Percentiles rank a stretch among this genome's conserved stretches.
These are phyloP conservation scores for Alectura lathami DNA, from an alignment of 2,113 vertebrate species.

Conservation along the genomic window DNA sequence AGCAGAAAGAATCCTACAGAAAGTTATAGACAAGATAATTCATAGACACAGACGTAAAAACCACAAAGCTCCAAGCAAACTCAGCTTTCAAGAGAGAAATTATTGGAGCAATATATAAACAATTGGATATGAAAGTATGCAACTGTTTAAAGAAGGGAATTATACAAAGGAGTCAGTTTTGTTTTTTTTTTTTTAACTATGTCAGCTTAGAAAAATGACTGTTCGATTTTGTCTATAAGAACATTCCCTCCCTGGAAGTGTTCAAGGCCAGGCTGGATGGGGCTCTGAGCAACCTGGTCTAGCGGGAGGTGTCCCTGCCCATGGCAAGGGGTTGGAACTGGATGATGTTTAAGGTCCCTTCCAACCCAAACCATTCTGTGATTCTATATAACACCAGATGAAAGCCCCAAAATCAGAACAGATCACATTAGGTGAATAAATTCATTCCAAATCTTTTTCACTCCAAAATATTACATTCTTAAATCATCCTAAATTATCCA, in stretches of 20 bases:
- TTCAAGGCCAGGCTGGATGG: too few species aligned
- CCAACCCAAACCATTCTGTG: too few species aligned
- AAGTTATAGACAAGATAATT: not conserved
- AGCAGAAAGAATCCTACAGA: not conserved
- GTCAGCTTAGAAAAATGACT: not conserved
- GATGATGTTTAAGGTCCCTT: too few species aligned
- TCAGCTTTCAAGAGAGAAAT: not conserved
- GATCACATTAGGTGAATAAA: fast-evolving
- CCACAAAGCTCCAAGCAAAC: not conserved
- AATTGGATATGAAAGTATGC: not conserved
- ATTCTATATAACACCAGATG: not conserved
- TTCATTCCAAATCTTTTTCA: not conserved
- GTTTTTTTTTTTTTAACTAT: not conserved
- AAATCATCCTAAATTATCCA: not conserved
- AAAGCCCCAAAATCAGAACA: not conserved
- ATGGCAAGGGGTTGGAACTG: too few species aligned
- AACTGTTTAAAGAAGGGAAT: not conserved
- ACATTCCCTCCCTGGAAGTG: too few species aligned
- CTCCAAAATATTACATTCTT: not conserved
- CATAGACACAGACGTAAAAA: not conserved
- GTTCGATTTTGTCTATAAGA: not conserved
- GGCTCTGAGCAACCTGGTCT: too few species aligned
- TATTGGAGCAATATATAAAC: fast-evolving
- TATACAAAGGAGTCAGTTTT: not conserved
- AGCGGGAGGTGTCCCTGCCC: too few species aligned